Percentiles rank a stretch among this genome's conserved stretches.
These are phyloP conservation scores for Hypothenemus hampei DNA, from an alignment of 1,140 invertebrate genomes.

Conservation along the genomic window DNA sequence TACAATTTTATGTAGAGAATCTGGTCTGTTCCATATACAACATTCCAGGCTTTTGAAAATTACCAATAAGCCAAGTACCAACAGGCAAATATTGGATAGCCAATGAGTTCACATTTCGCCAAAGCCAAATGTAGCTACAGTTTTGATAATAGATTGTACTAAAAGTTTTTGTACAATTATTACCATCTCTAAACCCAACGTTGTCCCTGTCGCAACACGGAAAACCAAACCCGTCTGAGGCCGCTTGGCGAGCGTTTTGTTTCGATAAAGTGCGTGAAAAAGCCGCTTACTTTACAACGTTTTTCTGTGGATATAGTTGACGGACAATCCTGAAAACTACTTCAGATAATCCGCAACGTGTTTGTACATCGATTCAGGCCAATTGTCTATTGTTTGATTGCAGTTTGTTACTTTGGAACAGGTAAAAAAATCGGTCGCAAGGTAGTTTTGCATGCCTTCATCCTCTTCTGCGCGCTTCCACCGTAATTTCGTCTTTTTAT, in stretches of 20 bases:
- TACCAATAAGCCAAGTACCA: no score
- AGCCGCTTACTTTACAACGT: constrained; percentile 17
- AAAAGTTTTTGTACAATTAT: no score
- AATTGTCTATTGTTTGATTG: constrained; percentile 7
- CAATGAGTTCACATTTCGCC: no score
- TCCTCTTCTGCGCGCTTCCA: constrained; percentile 28
- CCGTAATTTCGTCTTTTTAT: constrained; percentile 24
- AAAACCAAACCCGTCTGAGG: constrained; percentile 33
- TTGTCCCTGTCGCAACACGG: constrained; percentile 37
- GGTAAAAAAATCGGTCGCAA: constrained; percentile 28
- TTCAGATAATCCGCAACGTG: constrained; percentile 12
- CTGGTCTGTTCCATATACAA: no score
- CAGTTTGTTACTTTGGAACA: constrained; percentile 16
- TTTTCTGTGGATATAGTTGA: constrained; percentile 23
- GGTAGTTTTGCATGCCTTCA: constrained; percentile 29
- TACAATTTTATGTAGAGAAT: no score
- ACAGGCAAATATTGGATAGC: no score
- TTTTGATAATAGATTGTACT: no score
- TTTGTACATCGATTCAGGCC: background rate
- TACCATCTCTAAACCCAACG: no score
- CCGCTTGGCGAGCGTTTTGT: constrained; percentile 23
- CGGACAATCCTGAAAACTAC: constrained; percentile 26
- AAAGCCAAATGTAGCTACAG: no score
- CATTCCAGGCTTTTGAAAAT: no score
- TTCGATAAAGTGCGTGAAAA: constrained; percentile 27